These are phyloP conservation scores for Pan troglodytes DNA, from an alignment of 2,113 vertebrate genomes.

Conservation along the genomic window DNA sequence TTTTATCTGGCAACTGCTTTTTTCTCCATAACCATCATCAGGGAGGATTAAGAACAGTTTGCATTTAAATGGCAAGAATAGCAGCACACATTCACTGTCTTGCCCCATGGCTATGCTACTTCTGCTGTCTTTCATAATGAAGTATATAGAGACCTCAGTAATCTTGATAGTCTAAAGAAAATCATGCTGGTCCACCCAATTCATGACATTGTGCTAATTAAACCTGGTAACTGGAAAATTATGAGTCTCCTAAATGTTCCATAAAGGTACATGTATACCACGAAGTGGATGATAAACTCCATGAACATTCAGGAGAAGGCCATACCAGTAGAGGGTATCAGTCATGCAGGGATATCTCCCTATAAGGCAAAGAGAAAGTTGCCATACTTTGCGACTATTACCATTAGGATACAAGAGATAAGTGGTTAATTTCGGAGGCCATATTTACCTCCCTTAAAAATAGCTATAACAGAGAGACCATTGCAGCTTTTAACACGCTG, in stretches of 20 bases:
- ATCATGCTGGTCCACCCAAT: neutral
- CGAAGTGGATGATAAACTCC: neutral
- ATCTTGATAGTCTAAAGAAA: neutral
- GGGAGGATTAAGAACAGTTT: neutral
- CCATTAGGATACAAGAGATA: neutral
- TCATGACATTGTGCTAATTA: neutral
- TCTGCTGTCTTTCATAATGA: neutral
- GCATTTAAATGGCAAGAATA: neutral
- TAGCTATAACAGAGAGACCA: fast-evolving
- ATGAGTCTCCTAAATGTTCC: neutral
- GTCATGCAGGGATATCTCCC: no score
- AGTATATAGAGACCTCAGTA: neutral
- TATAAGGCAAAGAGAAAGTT: neutral
- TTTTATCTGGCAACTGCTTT: neutral
- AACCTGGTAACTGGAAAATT: neutral
- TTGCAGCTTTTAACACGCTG: neutral
- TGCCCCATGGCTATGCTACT: neutral
- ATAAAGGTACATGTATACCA: neutral
- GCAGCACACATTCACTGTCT: neutral
- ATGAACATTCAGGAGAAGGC: neutral
- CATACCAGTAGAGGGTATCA: fast-evolving
- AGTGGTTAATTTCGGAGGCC: neutral
- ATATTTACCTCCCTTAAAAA: neutral
- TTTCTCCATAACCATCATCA: neutral
- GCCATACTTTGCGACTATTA: no score